phyloP scores from a whole-genome alignment of 2,113 vertebrate species.

The Casuarius casuarius region DNA sequence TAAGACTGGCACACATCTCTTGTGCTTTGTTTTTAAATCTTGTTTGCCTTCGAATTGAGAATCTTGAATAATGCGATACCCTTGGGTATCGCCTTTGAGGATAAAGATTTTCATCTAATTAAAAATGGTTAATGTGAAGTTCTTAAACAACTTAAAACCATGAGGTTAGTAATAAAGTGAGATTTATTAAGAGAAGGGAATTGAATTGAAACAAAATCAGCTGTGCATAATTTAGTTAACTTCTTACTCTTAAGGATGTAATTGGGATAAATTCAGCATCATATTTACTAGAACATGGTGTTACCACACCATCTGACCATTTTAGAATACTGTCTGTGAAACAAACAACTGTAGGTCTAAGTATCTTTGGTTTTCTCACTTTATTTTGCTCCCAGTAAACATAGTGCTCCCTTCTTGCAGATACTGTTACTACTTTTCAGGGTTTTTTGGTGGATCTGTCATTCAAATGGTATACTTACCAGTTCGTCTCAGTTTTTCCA shows the following conservation, averaged over 20 bases:
- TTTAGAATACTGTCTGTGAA: not conserved
- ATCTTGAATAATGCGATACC: not conserved
- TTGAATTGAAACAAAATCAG: not conserved
- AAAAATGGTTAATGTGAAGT: not conserved
- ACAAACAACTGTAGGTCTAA: not conserved
- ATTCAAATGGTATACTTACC: not conserved
- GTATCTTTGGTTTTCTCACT: not conserved
- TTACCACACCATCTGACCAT: not conserved
- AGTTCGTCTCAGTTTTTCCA: not conserved
- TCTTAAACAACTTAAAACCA: not conserved
- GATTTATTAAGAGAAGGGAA: not conserved
- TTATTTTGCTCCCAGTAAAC: not conserved
- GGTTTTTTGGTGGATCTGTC: not conserved
- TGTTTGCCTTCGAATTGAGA: not conserved
- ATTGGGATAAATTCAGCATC: not conserved
- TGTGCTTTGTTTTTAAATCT: not conserved
- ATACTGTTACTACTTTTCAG: not conserved
- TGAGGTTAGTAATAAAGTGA: not conserved
- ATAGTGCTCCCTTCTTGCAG: not conserved
- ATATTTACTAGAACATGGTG: not conserved
- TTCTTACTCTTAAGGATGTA: not conserved
- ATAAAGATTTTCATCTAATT: constrained; percentile 3
- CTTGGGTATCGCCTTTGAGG: not conserved
- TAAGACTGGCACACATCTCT: not conserved
- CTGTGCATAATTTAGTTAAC: not conserved